phyloP scores from a whole-genome alignment of 2,888 invertebrate species.

The Ormyrus thymus region DNA sequence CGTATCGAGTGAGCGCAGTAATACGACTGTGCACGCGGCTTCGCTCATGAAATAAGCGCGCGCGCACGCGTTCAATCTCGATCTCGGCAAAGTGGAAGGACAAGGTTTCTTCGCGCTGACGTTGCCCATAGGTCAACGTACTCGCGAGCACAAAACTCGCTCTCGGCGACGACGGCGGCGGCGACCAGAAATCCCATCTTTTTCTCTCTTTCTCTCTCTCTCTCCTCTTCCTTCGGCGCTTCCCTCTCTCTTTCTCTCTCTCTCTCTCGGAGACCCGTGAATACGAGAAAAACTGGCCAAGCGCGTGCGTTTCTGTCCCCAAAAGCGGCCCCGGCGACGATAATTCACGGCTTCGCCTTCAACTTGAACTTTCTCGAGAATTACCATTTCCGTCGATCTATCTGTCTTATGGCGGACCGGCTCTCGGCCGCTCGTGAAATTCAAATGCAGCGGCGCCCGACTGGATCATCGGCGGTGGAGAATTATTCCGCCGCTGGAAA shows the following conservation, averaged over 20 bases:
- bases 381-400: slow-evolving; percentile 36
- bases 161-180: slow-evolving; percentile 7
- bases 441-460: slow-evolving; percentile 19
- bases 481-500: slow-evolving; percentile 34
- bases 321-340: slow-evolving; percentile 27
- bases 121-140: slow-evolving; percentile 59
- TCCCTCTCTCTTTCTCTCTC: too few species aligned
- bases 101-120: slow-evolving; percentile 60
- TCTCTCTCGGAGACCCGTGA: neutral
- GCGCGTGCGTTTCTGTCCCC: neutral
- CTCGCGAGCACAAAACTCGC: slow-evolving; percentile 44
- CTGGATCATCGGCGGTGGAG: neutral
- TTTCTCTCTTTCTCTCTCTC: slow-evolving; percentile 17
- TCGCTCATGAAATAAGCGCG: slow-evolving; percentile 41
- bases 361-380: slow-evolving; percentile 51
- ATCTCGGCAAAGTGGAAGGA: slow-evolving; percentile 59
- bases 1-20: too few species aligned
- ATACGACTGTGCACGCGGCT: neutral
- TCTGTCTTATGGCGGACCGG: neutral
- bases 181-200: slow-evolving; percentile 35
- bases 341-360: slow-evolving; percentile 47
- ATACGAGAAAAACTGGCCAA: slow-evolving; percentile 22
- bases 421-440: slow-evolving; percentile 8
- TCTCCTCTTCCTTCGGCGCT: neutral
- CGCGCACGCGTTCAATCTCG: slow-evolving; percentile 56